Percentiles rank a stretch among this genome's conserved stretches.
These are phyloP conservation scores for Tiliacea aurago DNA, from an alignment of 2,888 invertebrate species.

Conservation along the genomic window DNA sequence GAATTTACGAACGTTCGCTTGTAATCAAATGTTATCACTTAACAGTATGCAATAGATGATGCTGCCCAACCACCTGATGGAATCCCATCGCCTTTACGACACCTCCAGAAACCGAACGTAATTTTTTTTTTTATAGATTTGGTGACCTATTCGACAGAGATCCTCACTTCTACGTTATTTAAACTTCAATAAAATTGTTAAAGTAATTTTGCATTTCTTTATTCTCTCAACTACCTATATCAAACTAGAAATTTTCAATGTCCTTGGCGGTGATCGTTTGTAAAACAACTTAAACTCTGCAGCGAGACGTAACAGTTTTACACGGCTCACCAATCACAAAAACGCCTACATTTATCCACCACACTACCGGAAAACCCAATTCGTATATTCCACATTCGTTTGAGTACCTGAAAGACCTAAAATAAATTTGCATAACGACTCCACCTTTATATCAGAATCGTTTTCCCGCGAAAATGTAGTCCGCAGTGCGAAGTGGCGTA, in stretches of 20 bases:
- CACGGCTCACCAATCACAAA: constrained; percentile 33
- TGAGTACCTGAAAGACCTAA: constrained; percentile 63
- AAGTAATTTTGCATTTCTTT: constrained; percentile 26
- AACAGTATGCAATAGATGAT: constrained; percentile 46
- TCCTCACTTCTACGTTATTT: constrained; percentile 38
- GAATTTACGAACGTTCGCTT: neutral
- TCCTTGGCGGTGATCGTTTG: constrained; percentile 1
- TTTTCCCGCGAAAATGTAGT: constrained; percentile 60
- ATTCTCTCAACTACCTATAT: constrained; percentile 11
- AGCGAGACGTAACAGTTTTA: neutral
- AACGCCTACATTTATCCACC: constrained; percentile 41
- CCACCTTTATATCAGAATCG: constrained; percentile 61
- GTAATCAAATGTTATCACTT: constrained; percentile 37
- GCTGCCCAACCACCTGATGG: constrained; percentile 46
- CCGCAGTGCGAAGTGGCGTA: constrained; percentile 66
- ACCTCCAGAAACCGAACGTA: constrained; percentile 25
- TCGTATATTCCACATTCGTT: constrained; percentile 53
- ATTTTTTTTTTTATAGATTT: constrained; percentile 57
- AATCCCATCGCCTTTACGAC: constrained; percentile 45
- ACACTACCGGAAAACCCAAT: constrained; percentile 59
- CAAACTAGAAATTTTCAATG: constrained; percentile 13
- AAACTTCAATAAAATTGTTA: constrained; percentile 39
- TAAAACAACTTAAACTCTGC: neutral
- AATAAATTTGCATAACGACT: constrained; percentile 71
- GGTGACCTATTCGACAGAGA: constrained; percentile 36